phyloP scores from a whole-genome alignment of 2,113 vertebrate species.

The Neogale vison region DNA sequence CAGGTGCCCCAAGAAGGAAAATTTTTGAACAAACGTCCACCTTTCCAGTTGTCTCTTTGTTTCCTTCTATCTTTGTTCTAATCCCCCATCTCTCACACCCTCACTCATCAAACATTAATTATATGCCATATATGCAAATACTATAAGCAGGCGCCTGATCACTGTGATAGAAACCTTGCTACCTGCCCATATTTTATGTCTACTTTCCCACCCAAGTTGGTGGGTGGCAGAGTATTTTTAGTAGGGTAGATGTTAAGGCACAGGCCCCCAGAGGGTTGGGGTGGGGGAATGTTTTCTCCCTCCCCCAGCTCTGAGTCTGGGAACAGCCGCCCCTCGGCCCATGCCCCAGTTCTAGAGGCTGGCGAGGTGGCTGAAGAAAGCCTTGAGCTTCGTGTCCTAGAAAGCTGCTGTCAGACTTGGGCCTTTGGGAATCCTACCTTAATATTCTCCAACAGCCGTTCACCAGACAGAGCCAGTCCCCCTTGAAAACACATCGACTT shows the following conservation, averaged over 20 bases:
- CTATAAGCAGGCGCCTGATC: neutral
- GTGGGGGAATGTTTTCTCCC: neutral
- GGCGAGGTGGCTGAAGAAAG: neutral
- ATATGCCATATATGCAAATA: conserved; percentile 24
- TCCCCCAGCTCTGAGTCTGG: conserved; percentile 18
- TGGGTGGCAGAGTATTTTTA: conserved; percentile 57
- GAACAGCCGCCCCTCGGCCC: conserved; percentile 56
- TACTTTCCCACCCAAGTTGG: conserved; percentile 46
- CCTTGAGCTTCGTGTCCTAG: conserved; percentile 64
- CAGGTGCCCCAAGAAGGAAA: no score
- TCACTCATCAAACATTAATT: conserved; percentile 29
- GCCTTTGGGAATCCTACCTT: conserved; percentile 71
- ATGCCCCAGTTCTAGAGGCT: conserved; percentile 67
- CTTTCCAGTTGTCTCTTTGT: conserved; percentile 7
- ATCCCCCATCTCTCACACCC: neutral
- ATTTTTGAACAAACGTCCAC: conserved; percentile 15
- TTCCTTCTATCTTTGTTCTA: conserved; percentile 11
- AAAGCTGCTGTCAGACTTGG: conserved; percentile 66
- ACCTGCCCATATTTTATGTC: conserved; percentile 5
- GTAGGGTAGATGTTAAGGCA: conserved; percentile 53
- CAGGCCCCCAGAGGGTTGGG: neutral
- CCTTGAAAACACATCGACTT: conserved; percentile 43
- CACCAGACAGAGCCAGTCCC: conserved; percentile 4
- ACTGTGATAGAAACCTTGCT: conserved; percentile 3
- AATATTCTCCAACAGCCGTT: conserved; percentile 60